Evolutionary conservation across 2,797 vertebrate species (phyloP).

Genomic region (Macroramphosus scolopax): DNA sequence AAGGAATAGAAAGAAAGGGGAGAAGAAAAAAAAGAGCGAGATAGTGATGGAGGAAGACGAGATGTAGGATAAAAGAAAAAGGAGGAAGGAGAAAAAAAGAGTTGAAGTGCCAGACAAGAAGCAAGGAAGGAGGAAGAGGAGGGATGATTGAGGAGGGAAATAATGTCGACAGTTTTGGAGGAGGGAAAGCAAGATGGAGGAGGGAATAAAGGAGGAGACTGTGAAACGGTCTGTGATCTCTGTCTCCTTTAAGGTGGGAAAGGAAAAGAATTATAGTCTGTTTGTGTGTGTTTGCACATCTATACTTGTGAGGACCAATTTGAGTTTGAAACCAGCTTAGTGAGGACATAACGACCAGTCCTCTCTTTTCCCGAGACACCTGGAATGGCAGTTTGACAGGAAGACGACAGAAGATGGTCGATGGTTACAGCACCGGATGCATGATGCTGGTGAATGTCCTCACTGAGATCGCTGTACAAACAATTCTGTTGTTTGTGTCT

Average conservation of each 20-base stretch:
- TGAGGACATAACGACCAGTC: too few species aligned
- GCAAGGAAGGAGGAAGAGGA: background rate
- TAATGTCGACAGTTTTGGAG: conserved; percentile 19
- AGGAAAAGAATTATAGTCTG: conserved; percentile 54
- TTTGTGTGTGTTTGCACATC: conserved; percentile 19
- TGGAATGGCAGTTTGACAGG: too few species aligned
- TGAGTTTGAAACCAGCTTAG: too few species aligned
- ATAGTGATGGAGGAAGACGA: background rate
- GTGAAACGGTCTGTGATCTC: conserved; percentile 64
- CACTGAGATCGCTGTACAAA: too few species aligned
- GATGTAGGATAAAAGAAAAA: background rate
- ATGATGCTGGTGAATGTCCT: too few species aligned
- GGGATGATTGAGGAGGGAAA: conserved; percentile 12
- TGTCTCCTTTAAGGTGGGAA: conserved; percentile 47
- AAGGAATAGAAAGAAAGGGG: background rate
- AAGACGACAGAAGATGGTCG: too few species aligned
- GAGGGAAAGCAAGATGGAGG: conserved; percentile 44
- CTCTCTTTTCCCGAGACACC: too few species aligned
- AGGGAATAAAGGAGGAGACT: conserved; percentile 47
- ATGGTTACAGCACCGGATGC: too few species aligned
- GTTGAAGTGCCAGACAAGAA: conserved; percentile 1
- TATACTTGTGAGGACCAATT: too few species aligned
- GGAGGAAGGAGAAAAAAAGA: background rate
- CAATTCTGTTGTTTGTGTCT: too few species aligned
- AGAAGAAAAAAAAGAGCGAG: background rate